Evolutionary conservation across 1,140 invertebrate species (phyloP), one percentile per base, ranked within the genome.

Genomic region (Carposina sasakii): DNA sequence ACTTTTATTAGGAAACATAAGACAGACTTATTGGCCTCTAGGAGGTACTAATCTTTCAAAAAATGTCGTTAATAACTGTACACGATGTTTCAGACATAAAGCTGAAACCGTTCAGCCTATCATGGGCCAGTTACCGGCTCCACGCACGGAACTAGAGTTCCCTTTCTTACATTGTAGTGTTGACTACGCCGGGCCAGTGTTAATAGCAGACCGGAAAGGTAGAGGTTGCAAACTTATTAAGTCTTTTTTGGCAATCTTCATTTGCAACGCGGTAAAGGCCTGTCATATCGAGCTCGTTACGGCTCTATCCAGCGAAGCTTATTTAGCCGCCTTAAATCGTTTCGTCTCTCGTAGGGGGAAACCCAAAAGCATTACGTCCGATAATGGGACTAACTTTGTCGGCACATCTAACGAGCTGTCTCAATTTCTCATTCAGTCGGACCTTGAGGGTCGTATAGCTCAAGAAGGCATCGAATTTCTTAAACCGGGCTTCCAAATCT

Each of bases 231-330:
- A 48, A 34, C 39, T 54, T 6, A 49, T 47, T 15, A 67, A 64
- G 19, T 44, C 48, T 20, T 60, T 55, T 42, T 36, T 68, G 10
- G 55, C 52, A 31, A 49, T 66, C 19, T 67, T 69, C 40, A 48
- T 59, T 36, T 69, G 66, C 45, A 13, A 36, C 22, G 41, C 57
- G 10, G 55, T 52, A 0, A 66, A 66, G 47, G 66, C 71, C 6
- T 45, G 64, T 9, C 71, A 69, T 51, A 19, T 74, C 6, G 71
- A 74, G 50, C 52, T 64, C 21, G 63, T 67, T 13, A 54, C 60
- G 3, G 57, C 55, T 20, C 41, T 69, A 1, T 52, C 53, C 1
- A 59, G 41, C n/a, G 57, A 69, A 12, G 53, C 52, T 9, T 66
- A 57, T 28, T 43, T 66, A 16, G 57, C 52, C 12, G 60, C 55